phyloP scores from a whole-genome alignment of 2,113 vertebrate genomes.

The Microcebus griseorufus region DNA sequence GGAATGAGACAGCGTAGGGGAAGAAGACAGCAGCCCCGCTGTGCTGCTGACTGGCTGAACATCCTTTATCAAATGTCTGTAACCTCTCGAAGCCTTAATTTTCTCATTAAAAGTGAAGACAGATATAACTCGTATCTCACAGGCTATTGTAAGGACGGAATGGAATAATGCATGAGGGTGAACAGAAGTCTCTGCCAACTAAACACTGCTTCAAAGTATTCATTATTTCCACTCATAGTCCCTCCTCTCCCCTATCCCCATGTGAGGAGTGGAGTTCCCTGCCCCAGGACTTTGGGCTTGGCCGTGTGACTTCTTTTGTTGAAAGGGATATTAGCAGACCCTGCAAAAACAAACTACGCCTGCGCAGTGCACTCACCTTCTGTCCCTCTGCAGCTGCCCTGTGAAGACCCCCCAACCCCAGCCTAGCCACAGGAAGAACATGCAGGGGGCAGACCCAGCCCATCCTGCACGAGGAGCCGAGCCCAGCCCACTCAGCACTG shows the following conservation, averaged over 20 bases:
- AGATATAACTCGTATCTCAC: not conserved
- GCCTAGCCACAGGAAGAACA: not conserved
- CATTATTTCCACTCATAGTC: not conserved
- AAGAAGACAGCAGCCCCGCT: not conserved
- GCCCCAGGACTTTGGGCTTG: not conserved
- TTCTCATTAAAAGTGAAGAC: not conserved
- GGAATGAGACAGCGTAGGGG: not conserved
- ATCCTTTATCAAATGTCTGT: not conserved
- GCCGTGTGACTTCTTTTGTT: not conserved
- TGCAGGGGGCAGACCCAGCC: not conserved
- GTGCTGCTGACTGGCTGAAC: not conserved
- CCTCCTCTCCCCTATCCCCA: too few relatives aligned
- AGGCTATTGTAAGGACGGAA: not conserved
- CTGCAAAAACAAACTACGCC: not conserved
- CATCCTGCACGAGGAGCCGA: not conserved
- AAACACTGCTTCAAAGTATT: not conserved
- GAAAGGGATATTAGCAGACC: not conserved
- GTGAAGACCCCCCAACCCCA: not conserved
- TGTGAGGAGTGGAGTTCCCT: not conserved
- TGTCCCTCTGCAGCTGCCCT: not conserved
- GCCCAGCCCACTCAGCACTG: not conserved
- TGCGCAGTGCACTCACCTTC: not conserved
- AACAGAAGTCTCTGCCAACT: not conserved
- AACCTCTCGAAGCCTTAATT: not conserved
- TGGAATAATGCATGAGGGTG: not conserved